Base-by-base conservation (phyloP, 2,888 invertebrate species). In the Coremacera marginata region DNA sequence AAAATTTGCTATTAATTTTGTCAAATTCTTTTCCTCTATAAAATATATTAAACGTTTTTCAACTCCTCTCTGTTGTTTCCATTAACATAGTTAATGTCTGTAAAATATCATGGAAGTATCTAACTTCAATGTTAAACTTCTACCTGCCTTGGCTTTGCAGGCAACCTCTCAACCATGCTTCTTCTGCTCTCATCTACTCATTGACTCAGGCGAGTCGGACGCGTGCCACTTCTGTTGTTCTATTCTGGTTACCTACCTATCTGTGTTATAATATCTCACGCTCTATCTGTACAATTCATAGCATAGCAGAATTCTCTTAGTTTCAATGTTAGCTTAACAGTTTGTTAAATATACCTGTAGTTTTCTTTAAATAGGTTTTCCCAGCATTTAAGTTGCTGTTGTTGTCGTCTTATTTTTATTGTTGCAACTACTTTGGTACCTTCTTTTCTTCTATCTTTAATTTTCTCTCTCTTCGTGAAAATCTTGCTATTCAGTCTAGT, bases 401-500 rank as follows among this genome's bases (percentile, higher is more conserved):
- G 8, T 14, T 31, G 31, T 5, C 5, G 31, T 31, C 5, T 31
- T 31, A 31, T n/a, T 9, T 25, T 22, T 25, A 62, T 62, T 62
- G 25, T 62, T 27, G 22, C 16, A 14, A n/a, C 22, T 51, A 51
- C 44, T 65, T 19, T 31, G 25, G 9, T 60, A 60, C 60, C 19
- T 62, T 27, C 27, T 62, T 63, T 34, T 34, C 27, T 63, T 34
- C 63, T 34, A 1, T 11, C 1, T 11, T 7, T 57, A 11, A 22
- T 25, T 7, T 37, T 37, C 11, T 44, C 11, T 44, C 11, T 44
- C 44, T 44, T 34, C 44, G 57, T 37, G 55, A 19, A 27, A 31
- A 60, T 68, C 27, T 44, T 67, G 22, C 11, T 57, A 65, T 68
- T 67, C 75, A 70, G 57, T 77, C 76, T 76, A 72, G 76, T 80